A percentile compares a stretch with the other conserved stretches of the same genome.
Conservation (phyloP, 2,113 vertebrate genomes). For the Pedetes capensis region DNA sequence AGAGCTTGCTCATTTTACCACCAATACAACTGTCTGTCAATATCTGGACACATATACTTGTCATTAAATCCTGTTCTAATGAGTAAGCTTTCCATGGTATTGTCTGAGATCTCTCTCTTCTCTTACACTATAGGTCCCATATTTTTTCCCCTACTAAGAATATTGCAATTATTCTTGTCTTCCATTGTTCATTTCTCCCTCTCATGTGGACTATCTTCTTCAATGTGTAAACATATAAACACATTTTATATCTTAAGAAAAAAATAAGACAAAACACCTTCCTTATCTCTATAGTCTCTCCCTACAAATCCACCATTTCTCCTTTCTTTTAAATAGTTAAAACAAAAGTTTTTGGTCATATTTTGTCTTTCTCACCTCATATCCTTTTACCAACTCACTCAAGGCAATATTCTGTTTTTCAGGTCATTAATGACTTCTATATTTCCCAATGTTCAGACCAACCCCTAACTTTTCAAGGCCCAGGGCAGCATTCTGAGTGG, state of each 20-base stretch:
- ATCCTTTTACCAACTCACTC: not conserved
- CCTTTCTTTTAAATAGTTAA: not conserved
- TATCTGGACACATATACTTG: too few relatives aligned
- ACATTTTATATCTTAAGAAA: not conserved
- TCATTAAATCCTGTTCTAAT: not conserved
- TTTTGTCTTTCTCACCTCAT: not conserved
- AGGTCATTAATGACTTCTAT: not conserved
- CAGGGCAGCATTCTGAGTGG: not conserved
- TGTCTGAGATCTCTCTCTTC: not conserved
- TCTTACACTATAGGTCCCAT: not conserved
- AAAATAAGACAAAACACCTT: not conserved
- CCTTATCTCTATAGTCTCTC: not conserved
- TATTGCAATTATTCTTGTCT: not conserved
- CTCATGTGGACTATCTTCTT: not conserved
- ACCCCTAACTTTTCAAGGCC: not conserved
- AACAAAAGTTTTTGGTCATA: not conserved
- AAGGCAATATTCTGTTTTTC: not conserved
- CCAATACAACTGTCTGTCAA: not conserved
- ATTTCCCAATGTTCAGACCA: not conserved
- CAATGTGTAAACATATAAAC: not conserved
- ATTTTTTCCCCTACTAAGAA: not conserved
- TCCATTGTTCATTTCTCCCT: not conserved
- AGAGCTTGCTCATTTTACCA: not conserved
- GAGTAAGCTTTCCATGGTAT: not conserved
- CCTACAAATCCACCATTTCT: not conserved